Conservation (phyloP, 2,113 vertebrate genomes). For the Oryzias woworae region DNA sequence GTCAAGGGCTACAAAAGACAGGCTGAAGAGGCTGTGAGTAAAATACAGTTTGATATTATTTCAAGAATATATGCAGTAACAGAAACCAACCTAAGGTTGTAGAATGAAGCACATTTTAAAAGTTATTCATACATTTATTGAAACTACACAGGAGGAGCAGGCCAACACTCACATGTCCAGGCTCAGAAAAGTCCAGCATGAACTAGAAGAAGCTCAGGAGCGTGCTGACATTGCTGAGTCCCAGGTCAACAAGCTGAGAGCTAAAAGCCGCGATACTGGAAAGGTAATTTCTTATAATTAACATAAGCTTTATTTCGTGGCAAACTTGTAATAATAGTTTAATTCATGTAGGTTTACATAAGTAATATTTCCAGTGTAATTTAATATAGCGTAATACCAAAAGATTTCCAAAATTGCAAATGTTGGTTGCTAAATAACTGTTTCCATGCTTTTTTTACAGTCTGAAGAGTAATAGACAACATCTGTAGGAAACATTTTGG, state of each 20-base stretch:
- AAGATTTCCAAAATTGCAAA: not conserved
- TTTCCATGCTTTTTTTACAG: slow-evolving; percentile 4
- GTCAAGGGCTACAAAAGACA: slow-evolving; percentile 67
- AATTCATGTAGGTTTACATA: too few relatives aligned
- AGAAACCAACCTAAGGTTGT: too few relatives aligned
- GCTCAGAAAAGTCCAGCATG: slow-evolving; percentile 47
- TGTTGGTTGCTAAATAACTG: not conserved
- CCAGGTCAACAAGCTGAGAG: slow-evolving; percentile 64
- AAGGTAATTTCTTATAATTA: slow-evolving; percentile 32
- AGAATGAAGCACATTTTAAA: too few relatives aligned
- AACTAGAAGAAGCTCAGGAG: slow-evolving; percentile 67
- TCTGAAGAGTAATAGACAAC: slow-evolving; percentile 32
- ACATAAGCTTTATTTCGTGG: not conserved
- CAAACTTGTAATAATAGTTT: too few relatives aligned
- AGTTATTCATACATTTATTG: too few relatives aligned
- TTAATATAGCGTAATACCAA: too few relatives aligned
- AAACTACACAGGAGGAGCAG: slow-evolving; percentile 56
- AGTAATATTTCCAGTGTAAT: too few relatives aligned
- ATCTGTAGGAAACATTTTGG: not conserved
- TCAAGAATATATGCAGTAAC: too few relatives aligned
- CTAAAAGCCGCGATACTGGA: slow-evolving; percentile 51
- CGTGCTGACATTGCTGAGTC: slow-evolving; percentile 63
- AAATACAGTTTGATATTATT: slow-evolving; percentile 2
- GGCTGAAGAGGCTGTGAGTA: slow-evolving; percentile 1
- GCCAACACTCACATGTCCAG: slow-evolving; percentile 57